Base-by-base conservation (phyloP, 2,797 vertebrate genomes). In the Sebastolobus alascanus region DNA sequence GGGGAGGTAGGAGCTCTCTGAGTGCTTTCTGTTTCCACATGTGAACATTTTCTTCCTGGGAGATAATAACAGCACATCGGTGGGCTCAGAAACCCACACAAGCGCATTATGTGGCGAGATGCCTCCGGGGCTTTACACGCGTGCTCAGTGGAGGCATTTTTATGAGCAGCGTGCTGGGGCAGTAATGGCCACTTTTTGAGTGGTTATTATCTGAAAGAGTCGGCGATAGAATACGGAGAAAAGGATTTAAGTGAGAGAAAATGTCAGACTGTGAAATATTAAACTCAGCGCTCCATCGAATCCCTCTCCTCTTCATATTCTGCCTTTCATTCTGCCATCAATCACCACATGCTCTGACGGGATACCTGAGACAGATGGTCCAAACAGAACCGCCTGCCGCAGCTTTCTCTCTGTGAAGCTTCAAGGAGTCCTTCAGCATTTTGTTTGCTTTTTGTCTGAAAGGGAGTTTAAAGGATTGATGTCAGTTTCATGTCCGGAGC, bases 331-430 rank as follows among this genome's bases (percentile, higher is more conserved):
- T 27, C 16, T 31, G 60, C 75, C 78, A 81, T 89, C 83, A 74
- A 12, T 90, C 89, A 88, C 12, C 20, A 0, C 68, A 1, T 2
- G 60, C 70, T 80, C 58, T 27, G 59, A 75, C 46, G 27, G 25
- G 52, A 78, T 79, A 79, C 75, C 75, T 81, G 68, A 63, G 75
- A 80, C 79, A 78, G 84, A 69, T 72, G 78, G 78, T 73, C 75
- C 4, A 11, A 52, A 63, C 66, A 59, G 40, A 56, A 20, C 43
- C 11, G 46, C 16, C 65, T 20, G 66, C 78, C 29, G 58, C 78
- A 65, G 73, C 68, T 68, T 29, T 46, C 56, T 72, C 61, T 46
- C 46, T 29, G 11, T 10, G 14, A 8, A 5, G 54, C 43, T 66
- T n/a, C 50, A 72, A 74, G 58, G 40, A 75, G 27, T 11, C 9